Percentiles rank a stretch among this genome's conserved stretches.
Evolutionary conservation across 2,113 vertebrate genomes (phyloP).

Genomic region (Emberiza fucata): DNA sequence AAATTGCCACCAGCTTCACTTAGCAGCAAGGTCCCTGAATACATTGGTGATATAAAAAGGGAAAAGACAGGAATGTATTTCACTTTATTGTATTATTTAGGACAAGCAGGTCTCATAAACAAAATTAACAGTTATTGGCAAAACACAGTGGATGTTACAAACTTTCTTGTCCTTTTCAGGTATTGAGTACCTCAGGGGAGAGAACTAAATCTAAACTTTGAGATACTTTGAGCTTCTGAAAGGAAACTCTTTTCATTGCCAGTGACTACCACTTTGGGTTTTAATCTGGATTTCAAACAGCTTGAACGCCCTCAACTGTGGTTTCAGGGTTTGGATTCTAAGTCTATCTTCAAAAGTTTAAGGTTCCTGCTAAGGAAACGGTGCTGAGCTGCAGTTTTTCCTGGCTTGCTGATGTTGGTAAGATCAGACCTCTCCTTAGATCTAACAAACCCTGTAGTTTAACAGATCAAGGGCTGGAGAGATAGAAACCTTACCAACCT

Average conservation of each 20-base stretch:
- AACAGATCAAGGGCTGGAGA: neutral
- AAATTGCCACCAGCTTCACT: neutral
- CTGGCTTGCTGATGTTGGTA: neutral
- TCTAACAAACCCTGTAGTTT: neutral
- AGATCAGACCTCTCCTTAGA: neutral
- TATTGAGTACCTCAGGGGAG: neutral
- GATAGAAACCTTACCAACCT: neutral
- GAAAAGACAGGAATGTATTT: neutral
- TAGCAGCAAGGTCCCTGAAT: neutral
- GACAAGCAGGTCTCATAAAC: neutral
- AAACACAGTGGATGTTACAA: neutral
- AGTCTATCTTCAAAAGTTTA: neutral
- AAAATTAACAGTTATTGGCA: neutral
- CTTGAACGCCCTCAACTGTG: neutral
- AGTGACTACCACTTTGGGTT: neutral
- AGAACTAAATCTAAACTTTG: neutral
- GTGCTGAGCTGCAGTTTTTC: neutral
- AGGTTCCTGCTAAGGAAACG: neutral
- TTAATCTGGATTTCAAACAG: neutral
- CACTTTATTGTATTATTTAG: neutral
- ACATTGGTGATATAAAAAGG: neutral
- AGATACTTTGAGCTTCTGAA: neutral
- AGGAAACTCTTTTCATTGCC: neutral
- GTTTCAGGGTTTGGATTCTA: neutral
- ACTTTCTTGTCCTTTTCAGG: neutral